Evolutionary conservation across 2,888 invertebrate genomes (phyloP), one percentile per base, ranked within the genome.

Genomic region (Operophtera brumata): DNA sequence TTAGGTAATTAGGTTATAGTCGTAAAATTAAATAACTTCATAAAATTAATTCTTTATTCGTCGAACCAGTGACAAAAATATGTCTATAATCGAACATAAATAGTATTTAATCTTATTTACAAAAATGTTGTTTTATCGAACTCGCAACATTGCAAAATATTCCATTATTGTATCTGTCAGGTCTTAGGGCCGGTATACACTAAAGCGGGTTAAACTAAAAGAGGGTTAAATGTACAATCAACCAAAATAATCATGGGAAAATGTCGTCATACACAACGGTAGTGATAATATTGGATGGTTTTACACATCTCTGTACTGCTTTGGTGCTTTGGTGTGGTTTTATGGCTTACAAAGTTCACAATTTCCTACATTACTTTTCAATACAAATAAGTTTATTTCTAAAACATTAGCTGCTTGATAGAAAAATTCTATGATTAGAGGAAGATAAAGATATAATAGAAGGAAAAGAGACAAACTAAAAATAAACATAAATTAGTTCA

Each of bases 41-140:
- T 70, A 57, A 67, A 68, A 69, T 65, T 69, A 71, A 73, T 71
- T 66, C 73, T 79, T 77, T 77, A 77, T 74, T 78, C 70, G 70
- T 72, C 73, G 68, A 67, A 66, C 65, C 64, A 56, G 67, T 71
- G 73, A 77, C 72, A 77, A 79, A 77, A 77, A 77, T 78, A 75
- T 70, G 66, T 70, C 70, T 76, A 70, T 72, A 58, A 56, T 55
- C 47, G 58, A 52, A 46, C 44, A 51, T 60, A 60, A 52, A 56
- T 54, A 57, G 50, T 65, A 67, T 68, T n/a, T 71, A 70, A 63
- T 73, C 64, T 73, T 76, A 73, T 73, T 70, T 70, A 74, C 70
- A 73, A 64, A 59, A 58, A 66, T 39, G 37, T 59, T 62, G 60
- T 47, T 66, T 57, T 42, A 56, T 55, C 42, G 47, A 68, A 65